phyloP scores from a whole-genome alignment of 1,140 invertebrate species.

The Heliconius melpomene region DNA sequence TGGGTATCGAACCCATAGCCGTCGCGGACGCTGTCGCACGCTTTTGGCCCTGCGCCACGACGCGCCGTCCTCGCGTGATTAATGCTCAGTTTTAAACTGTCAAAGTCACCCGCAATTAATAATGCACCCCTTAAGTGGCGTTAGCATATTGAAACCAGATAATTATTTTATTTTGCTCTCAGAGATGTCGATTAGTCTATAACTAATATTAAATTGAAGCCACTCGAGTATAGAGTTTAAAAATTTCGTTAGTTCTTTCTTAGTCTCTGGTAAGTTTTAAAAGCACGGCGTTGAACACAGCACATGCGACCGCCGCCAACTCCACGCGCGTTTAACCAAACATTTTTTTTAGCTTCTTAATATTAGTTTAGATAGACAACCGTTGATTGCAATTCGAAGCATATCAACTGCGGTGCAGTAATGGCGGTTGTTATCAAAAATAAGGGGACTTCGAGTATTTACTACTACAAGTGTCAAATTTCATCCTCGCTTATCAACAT shows the following conservation, averaged over 20 bases:
- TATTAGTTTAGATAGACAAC: too few relatives aligned
- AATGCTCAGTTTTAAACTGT: constrained; percentile 19
- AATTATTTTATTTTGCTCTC: background rate
- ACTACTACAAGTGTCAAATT: constrained; percentile 15
- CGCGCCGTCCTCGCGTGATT: background rate
- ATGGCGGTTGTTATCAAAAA: background rate
- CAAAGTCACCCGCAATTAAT: constrained; percentile 15
- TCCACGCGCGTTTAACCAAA: too few relatives aligned
- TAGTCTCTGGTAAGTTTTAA: too few relatives aligned
- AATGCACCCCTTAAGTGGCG: background rate
- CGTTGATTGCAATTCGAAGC: too few relatives aligned
- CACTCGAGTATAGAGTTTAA: too few relatives aligned
- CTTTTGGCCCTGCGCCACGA: too few relatives aligned
- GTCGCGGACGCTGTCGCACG: too few relatives aligned
- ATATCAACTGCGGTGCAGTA: background rate
- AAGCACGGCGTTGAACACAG: too few relatives aligned
- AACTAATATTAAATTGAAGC: background rate
- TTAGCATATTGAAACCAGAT: background rate
- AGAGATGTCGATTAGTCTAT: background rate
- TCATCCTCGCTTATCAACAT: constrained; percentile 23
- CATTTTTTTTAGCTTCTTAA: too few relatives aligned
- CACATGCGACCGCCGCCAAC: too few relatives aligned
- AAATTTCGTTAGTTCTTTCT: too few relatives aligned
- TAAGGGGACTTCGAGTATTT: background rate
- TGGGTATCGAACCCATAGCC: too few relatives aligned